These are phyloP conservation scores for Acanthiza pusilla DNA, from an alignment of 2,797 vertebrate species.

Conservation along the genomic window DNA sequence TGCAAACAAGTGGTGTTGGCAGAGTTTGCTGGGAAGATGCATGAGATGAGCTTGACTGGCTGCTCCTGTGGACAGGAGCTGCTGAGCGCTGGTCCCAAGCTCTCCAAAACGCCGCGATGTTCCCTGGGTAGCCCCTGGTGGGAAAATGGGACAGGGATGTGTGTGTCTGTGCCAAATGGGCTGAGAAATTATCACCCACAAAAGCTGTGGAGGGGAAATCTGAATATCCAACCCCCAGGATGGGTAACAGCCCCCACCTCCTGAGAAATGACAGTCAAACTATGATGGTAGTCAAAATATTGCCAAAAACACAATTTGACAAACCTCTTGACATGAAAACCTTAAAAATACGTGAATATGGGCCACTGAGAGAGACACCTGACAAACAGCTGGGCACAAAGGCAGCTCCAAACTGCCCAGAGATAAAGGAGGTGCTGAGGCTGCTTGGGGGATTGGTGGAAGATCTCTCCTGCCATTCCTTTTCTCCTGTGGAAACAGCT, in stretches of 20 bases:
- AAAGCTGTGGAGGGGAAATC: neutral
- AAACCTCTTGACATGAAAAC: neutral
- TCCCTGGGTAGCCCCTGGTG: neutral
- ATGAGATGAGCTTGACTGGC: neutral
- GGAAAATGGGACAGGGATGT: neutral
- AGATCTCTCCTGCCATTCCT: neutral
- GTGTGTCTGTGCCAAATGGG: neutral
- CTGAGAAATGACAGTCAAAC: neutral
- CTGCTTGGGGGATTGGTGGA: neutral
- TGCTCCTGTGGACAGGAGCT: neutral
- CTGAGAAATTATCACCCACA: neutral
- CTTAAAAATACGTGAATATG: neutral
- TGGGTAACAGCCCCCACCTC: rapidly evolving
- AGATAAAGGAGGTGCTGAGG: neutral
- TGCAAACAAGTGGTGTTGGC: constrained; percentile 3
- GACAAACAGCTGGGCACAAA: neutral
- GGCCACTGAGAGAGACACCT: neutral
- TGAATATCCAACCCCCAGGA: neutral
- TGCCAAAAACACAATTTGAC: neutral
- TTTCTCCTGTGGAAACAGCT: neutral
- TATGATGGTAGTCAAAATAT: rapidly evolving
- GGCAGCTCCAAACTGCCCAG: neutral
- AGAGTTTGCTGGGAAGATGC: neutral
- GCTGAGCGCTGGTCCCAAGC: neutral
- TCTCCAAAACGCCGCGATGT: neutral